Evolutionary conservation across 2,113 vertebrate genomes (phyloP), one percentile per base, ranked within the genome.

Genomic region (Poicephalus meyeri): DNA sequence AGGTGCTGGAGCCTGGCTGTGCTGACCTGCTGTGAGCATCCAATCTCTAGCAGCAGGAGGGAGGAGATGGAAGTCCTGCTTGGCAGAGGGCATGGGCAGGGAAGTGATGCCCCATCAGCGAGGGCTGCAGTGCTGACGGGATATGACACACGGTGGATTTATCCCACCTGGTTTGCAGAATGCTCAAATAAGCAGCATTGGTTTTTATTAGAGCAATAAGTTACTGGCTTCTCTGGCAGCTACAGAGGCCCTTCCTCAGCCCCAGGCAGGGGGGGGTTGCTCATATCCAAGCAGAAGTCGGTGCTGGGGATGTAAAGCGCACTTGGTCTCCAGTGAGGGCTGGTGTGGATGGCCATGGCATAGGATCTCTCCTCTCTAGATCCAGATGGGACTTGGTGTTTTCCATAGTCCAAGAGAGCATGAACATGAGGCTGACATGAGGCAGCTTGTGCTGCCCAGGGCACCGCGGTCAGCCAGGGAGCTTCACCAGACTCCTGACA

Each of bases 101-200:
- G 65, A 29, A 66, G 53, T 2, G 11, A 37, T 6, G 55, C 11
- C 28, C 52, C 2, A 0, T 12, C 86, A 13, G 1, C 1, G 1
- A 53, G 16, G 52, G 53, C 16, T 25, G 55, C 3, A 14, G 10
- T n/a, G 66, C 60, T 4, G 11, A 42, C 16, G 29, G 47, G 41
- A 16, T 0, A 3, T 3, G 53, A 20, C 2, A 8, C 11, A 2
- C 19, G 1, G 7, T 2, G 5, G 23, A 15, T 33, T 6, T 12
- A 31, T 50, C 63, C 35, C 2, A 3, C 37, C 49, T 17, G 18
- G n/a, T 10, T 12, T 42, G 42, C 17, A 29, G 31, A 12, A 23
- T 10, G 7, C 13, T 49, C 33, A 5, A 3, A 26, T 24, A 47
- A 64, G 47, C 33, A 35, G 35, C 64, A 41, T 13, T 20, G 25